Evolutionary conservation across 2,797 vertebrate species (phyloP), one percentile per base, ranked within the genome.

Genomic region (Coluber constrictor): DNA sequence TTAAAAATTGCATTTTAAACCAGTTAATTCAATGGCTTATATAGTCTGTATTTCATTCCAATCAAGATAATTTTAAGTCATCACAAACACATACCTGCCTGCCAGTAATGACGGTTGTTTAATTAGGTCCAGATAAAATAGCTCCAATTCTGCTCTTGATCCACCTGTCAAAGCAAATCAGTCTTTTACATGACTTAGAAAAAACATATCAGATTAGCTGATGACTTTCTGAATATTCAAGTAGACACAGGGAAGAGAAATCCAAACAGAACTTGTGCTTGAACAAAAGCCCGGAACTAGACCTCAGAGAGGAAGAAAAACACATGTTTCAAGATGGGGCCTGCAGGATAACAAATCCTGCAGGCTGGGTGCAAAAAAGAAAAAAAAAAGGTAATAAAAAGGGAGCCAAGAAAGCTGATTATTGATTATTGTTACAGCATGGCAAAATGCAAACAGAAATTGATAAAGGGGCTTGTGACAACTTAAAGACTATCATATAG

Each of bases 91-190:
- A 97, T 98, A 98, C 97, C 97, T 98, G 96, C 97, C 96, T 98
- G 97, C 97, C 96, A 97, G 97, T 98, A 98, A 98, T 97, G 97
- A 98, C 97, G 96, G 97, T 93, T 97, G 97, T 97, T 98, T 98
- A 98, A 98, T 98, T 98, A 98, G 97, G 98, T 98, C 98, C 98
- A 98, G 98, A 98, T 97, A 98, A 98, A 98, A 98, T 96, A 98
- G 97, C 98, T 98, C 96, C 97, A 98, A 98, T 97, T 98, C 98
- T 97, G 97, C 97, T 98, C 97, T 97, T 98, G 97, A 98, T 98
- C 98, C 97, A 98, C 98, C 97, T 98, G 98, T 98, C 98, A 98
- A 98, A 98, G 97, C 98, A 98, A 98, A 98, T 98, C 97, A 98
- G 97, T 98, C 97, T 98, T 98, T 97, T 97, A 97, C 97, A 96